These are phyloP conservation scores for Hiodon tergisus DNA, from an alignment of 2,113 vertebrate species.

Conservation along the genomic window DNA sequence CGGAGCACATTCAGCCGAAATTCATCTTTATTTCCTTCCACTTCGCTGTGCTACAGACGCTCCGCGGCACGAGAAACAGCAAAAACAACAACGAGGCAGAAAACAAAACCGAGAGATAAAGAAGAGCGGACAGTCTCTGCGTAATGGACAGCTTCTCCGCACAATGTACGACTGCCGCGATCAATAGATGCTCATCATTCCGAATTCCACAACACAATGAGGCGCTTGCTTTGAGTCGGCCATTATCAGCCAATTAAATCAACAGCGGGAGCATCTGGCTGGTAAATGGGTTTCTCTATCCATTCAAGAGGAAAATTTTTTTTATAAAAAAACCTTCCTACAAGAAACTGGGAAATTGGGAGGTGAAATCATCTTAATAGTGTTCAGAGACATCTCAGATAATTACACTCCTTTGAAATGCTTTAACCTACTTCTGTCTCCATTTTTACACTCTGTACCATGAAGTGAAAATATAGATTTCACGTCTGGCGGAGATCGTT, in stretches of 20 bases:
- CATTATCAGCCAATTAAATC: constrained; percentile 21
- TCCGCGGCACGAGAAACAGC: neutral
- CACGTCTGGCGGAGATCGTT: neutral
- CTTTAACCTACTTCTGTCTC: neutral
- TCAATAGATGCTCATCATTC: neutral
- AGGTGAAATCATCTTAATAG: neutral
- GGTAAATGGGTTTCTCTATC: neutral
- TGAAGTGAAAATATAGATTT: neutral
- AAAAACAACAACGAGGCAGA: constrained; percentile 13
- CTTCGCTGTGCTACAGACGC: neutral
- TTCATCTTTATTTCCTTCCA: neutral
- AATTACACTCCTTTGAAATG: neutral
- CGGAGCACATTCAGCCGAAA: neutral
- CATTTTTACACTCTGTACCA: neutral
- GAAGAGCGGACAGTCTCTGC: constrained; percentile 37
- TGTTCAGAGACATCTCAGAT: neutral
- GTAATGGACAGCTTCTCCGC: neutral
- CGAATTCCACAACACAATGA: neutral
- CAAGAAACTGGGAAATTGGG: neutral
- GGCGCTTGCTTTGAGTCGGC: neutral
- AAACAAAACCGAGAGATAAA: constrained; percentile 44
- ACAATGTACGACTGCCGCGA: neutral
- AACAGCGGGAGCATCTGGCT: neutral
- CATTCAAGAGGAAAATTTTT: neutral
- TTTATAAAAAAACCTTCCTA: neutral